Conservation (phyloP, 2,888 invertebrate genomes). For the Diadegma fenestrale region DNA sequence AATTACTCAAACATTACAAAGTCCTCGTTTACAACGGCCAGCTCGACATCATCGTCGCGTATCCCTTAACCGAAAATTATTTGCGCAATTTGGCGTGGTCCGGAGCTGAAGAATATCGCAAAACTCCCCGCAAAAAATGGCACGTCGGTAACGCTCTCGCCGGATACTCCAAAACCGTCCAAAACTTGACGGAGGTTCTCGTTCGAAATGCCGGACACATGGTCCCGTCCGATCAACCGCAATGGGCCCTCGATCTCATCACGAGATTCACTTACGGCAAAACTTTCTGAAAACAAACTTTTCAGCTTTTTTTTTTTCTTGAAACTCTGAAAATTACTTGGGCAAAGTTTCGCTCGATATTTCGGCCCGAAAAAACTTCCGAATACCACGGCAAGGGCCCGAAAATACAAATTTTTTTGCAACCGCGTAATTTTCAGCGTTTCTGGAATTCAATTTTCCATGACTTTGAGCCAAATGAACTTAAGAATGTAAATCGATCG, state of each 20-base stretch:
- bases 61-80: conserved; percentile 93
- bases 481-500: background rate
- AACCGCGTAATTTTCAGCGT: background rate
- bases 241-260: conserved; percentile 85
- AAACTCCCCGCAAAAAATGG: conserved; percentile 83
- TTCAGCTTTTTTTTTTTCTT: background rate
- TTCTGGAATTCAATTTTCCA: background rate
- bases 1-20: conserved; percentile 89
- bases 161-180: conserved; percentile 83
- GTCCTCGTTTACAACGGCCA: conserved; percentile 96
- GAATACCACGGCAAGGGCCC: background rate
- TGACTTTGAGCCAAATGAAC: conserved; percentile 6
- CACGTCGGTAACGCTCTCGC: conserved; percentile 82
- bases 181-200: conserved; percentile 83
- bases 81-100: conserved; percentile 87
- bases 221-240: conserved; percentile 85
- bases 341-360: too few species aligned
- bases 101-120: conserved; percentile 83
- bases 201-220: conserved; percentile 86
- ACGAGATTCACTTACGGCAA: conserved; percentile 82
- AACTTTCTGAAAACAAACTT: conserved; percentile 71
- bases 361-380: too few species aligned
- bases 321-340: too few species aligned
- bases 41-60: conserved; percentile 95
- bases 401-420: background rate